Percentiles rank a stretch among this genome's conserved stretches.
Evolutionary conservation across 2,113 vertebrate species (phyloP).

Genomic region (Rhynchomys soricoides): DNA sequence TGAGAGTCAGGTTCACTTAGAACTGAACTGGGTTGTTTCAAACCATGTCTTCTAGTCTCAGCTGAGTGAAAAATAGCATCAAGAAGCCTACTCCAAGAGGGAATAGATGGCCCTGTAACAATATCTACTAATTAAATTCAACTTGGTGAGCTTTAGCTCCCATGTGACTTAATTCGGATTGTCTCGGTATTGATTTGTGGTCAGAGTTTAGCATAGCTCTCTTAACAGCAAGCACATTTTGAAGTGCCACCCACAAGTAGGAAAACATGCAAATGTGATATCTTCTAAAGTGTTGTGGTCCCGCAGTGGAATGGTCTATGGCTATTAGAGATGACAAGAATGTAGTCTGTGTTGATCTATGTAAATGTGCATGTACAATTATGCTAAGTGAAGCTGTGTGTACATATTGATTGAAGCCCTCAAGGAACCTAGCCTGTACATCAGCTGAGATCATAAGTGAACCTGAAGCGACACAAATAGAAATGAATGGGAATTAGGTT

Average conservation of each 20-base stretch:
- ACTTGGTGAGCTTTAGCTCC: not conserved
- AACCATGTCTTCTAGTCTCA: not conserved
- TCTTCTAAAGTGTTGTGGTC: constrained; percentile 53
- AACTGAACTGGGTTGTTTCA: not conserved
- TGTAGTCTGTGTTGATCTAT: constrained; percentile 49
- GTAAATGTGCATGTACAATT: constrained; percentile 28
- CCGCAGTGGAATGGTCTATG: not conserved
- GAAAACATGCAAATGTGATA: constrained; percentile 51
- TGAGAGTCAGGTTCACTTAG: constrained; percentile 31
- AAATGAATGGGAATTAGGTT: constrained; percentile 32
- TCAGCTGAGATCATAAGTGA: constrained; percentile 39
- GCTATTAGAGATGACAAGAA: constrained; percentile 53
- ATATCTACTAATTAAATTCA: constrained; percentile 66
- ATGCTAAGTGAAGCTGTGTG: constrained; percentile 38
- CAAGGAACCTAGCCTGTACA: not conserved
- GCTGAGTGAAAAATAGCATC: constrained; percentile 38
- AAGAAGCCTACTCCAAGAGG: not conserved
- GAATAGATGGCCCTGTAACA: constrained; percentile 5
- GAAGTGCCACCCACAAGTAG: constrained; percentile 46
- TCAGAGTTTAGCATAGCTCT: constrained; percentile 42
- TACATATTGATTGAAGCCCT: constrained; percentile 19
- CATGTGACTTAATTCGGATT: constrained; percentile 44
- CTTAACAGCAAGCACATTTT: constrained; percentile 15
- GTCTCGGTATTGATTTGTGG: constrained; percentile 67
- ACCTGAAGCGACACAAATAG: constrained; percentile 40